These are phyloP conservation scores for Paradoxurus hermaphroditus DNA, from an alignment of 2,113 vertebrate species.

Conservation along the genomic window DNA sequence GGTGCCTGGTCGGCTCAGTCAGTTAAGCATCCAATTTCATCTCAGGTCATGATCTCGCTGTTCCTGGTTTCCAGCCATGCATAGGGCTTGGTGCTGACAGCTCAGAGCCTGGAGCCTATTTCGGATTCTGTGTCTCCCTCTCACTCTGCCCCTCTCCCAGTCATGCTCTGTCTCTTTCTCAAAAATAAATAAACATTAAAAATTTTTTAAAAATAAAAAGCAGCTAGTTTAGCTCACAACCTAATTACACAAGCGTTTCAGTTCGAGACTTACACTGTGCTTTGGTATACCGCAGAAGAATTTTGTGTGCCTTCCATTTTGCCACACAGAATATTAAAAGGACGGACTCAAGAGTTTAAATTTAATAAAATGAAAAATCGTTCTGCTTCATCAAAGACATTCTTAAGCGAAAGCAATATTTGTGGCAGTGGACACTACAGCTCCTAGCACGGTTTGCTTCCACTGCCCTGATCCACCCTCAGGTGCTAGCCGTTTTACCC, in stretches of 20 bases:
- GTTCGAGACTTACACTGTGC: neutral
- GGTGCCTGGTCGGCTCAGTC: too few species aligned
- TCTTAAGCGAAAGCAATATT: neutral
- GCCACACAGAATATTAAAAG: neutral
- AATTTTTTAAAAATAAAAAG: too few species aligned
- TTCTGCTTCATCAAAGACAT: neutral
- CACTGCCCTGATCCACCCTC: neutral
- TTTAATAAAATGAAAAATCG: neutral
- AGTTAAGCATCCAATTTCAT: too few species aligned
- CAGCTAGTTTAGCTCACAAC: neutral
- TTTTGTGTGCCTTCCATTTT: neutral
- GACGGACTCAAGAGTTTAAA: neutral
- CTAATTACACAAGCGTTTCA: neutral
- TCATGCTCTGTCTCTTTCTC: too few species aligned
- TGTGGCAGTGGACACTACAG: neutral
- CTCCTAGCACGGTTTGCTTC: rapidly evolving
- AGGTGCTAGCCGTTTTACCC: neutral
- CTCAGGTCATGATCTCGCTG: too few species aligned
- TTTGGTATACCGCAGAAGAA: neutral
- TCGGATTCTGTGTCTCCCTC: too few species aligned
- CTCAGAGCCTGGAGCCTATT: too few species aligned
- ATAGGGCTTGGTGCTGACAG: too few species aligned
- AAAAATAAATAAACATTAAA: too few species aligned
- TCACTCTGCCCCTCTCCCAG: too few species aligned
- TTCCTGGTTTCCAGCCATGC: too few species aligned